Percentiles rank a stretch among this genome's conserved stretches.
phyloP scores from a whole-genome alignment of 1,140 invertebrate genomes.

The fruit fly (Drosophila melanogaster) region Release_6_plus_ISO1_MT NT_037436.4:4121501-4122000 shows the following conservation, averaged over 20 bases:
- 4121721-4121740: background rate
- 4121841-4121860: background rate
- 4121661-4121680: background rate
- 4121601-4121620: too few relatives aligned
- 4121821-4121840: conserved; percentile 50
- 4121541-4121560: background rate
- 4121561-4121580: background rate
- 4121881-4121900: conserved; percentile 30
- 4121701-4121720: background rate
- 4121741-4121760: background rate
- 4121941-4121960: conserved; percentile 68
- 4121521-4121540: background rate
- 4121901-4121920: conserved; percentile 74
- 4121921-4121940: conserved; percentile 53
- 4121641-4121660: background rate
- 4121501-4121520: background rate
- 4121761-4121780: conserved; percentile 37
- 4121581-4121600: too few relatives aligned
- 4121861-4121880: conserved; percentile 18
- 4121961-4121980: conserved; percentile 60
- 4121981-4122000: conserved; percentile 37
- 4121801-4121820: conserved; percentile 47
- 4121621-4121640: background rate
- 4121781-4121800: conserved; percentile 37
- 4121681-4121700: background rate